Base-by-base conservation (phyloP, 1,140 invertebrate species). In the Frieseomelitta varia region DNA sequence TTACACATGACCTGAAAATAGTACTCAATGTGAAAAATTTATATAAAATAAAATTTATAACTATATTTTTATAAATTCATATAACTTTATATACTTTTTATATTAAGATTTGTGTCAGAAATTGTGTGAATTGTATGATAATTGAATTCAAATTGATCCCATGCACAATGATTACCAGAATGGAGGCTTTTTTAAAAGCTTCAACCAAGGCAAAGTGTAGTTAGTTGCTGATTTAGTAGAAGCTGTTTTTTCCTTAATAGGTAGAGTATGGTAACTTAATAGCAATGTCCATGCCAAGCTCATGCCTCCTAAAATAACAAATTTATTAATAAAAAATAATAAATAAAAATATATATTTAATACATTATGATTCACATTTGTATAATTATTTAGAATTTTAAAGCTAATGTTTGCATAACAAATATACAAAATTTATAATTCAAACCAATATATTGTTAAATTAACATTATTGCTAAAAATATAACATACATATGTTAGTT, bases 1-100 rank as follows among this genome's bases (percentile, higher is more conserved):
- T 94, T 4, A 97, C 95, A 87, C 94, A 97, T 88, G 94, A 96
- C 97, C 97, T 97, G 88, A 91, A 95, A 94, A 87, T 77, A 72
- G 87, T 72, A 74, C 12, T 77, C 24, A n/a, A 73, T 65, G 87
- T 34, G 72, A 86, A 61, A 61, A 55, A 67, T 30, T 30, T 81
- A 47, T 51, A 51, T 51, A 47, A n/a, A n/a, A n/a, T 34, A 85
- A 30, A 39, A 65, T 19, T 27, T 73, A 61, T 61, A 56, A 83
- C 19, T 39, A 47, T 63, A 8, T 79, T 79, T 58, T 55, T 71
- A 58, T 19, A 79, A 27, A 88, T 71, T 56, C 74, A 75, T 51
- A 80, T n/a, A 65, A 80, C 72, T 83, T 4, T 65, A 39, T 82
- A 55, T 56, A 24, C 77, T 53, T 68, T 84, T 61, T 65, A 63